Conservation (phyloP, 2,797 vertebrate species). For the Poecile montanus region DNA sequence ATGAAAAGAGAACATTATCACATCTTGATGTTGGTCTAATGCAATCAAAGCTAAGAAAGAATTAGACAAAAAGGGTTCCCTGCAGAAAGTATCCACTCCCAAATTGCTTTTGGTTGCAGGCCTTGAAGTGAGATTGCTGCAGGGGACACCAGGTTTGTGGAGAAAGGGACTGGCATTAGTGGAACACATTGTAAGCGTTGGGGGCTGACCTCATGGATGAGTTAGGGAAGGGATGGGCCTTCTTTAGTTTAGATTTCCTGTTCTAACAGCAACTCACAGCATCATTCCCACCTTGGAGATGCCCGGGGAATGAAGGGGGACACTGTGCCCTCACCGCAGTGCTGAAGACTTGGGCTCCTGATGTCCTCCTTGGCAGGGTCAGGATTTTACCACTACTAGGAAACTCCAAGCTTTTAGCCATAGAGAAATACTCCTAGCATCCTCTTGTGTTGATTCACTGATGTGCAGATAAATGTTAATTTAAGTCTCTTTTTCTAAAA, state of each 20-base stretch:
- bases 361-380: background rate
- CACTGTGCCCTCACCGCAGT: background rate
- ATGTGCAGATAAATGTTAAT: slow-evolving; percentile 24
- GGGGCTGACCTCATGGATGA: background rate
- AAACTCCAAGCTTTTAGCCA: background rate
- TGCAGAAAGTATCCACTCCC: background rate
- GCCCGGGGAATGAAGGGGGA: background rate
- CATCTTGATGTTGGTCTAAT: background rate
- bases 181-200: rapidly evolving
- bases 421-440: slow-evolving; percentile 8
- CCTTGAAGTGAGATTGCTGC: background rate
- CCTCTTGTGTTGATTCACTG: slow-evolving; percentile 34
- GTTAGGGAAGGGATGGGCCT: background rate
- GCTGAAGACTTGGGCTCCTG: background rate
- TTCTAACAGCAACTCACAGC: background rate
- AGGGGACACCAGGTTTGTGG: background rate
- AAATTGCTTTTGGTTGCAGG: background rate
- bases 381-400: background rate
- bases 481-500: background rate
- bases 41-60: background rate
- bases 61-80: background rate
- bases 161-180: background rate
- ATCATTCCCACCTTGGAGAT: background rate
- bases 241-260: background rate
- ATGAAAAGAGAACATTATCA: background rate